These are phyloP conservation scores for Biston betularia DNA, from an alignment of 2,888 invertebrate genomes.

Conservation along the genomic window DNA sequence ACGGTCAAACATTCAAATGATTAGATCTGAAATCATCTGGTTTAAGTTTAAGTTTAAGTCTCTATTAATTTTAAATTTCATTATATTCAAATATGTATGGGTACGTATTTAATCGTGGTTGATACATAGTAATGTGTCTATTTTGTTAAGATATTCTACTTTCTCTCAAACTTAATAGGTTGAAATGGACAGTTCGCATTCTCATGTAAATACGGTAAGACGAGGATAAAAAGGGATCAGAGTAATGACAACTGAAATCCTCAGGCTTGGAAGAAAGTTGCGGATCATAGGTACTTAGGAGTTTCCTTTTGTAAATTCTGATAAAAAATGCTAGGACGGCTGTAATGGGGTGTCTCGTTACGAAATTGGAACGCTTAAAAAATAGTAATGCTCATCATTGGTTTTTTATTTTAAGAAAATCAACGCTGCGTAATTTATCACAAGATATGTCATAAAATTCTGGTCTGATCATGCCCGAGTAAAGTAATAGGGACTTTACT, in stretches of 20 bases:
- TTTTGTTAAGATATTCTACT: background rate
- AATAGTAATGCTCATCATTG: background rate
- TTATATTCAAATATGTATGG: too few species aligned
- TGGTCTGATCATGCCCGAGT: too few species aligned
- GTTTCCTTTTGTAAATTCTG: slow-evolving; percentile 26
- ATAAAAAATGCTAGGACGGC: slow-evolving; percentile 13
- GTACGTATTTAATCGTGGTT: too few species aligned
- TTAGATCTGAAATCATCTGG: too few species aligned
- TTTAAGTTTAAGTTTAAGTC: too few species aligned
- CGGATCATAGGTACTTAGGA: slow-evolving; percentile 35
- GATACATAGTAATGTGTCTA: background rate
- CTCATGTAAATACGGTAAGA: slow-evolving; percentile 18
- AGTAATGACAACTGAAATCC: slow-evolving; percentile 36
- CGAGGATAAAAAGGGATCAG: slow-evolving; percentile 24
- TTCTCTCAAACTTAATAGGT: slow-evolving; percentile 4
- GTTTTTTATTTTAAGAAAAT: background rate
- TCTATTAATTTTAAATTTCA: too few species aligned
- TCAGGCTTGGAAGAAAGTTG: slow-evolving; percentile 22
- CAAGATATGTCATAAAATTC: too few species aligned
- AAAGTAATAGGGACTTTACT: too few species aligned
- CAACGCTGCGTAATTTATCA: too few species aligned
- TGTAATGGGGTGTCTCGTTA: slow-evolving; percentile 20
- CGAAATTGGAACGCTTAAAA: background rate
- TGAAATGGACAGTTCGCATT: slow-evolving; percentile 12
- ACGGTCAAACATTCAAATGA: too few species aligned